phyloP scores from a whole-genome alignment of 2,888 invertebrate genomes.

The Tinea semifulvella region DNA sequence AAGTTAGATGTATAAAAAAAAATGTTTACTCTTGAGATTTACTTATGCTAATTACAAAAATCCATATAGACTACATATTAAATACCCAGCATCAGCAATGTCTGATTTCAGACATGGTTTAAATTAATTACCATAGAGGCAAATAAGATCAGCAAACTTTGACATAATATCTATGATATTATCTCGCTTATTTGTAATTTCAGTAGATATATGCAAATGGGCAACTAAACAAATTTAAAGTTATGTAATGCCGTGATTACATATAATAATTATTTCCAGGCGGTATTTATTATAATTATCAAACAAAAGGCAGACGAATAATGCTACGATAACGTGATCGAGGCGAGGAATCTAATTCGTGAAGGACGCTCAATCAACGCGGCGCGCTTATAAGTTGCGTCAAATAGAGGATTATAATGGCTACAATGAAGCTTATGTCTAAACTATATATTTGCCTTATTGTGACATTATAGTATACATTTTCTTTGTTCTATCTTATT shows the following conservation, averaged over 20 bases:
- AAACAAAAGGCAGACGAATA: slow-evolving; percentile 3
- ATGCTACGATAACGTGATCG: background rate
- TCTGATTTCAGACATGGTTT: slow-evolving; percentile 1
- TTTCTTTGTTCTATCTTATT: slow-evolving; percentile 21
- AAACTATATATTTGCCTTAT: slow-evolving; percentile 2
- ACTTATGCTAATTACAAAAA: no score
- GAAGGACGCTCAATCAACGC: slow-evolving; percentile 46
- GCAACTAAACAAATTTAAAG: background rate
- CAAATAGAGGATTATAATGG: slow-evolving; percentile 2
- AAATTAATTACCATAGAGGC: background rate
- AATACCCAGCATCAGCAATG: no score
- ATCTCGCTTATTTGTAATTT: background rate
- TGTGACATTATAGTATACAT: slow-evolving; percentile 14
- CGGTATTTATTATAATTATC: slow-evolving; percentile 6
- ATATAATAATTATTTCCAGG: slow-evolving; percentile 1
- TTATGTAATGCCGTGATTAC: background rate
- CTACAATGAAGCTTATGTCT: background rate
- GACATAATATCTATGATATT: background rate
- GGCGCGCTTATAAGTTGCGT: slow-evolving; percentile 40
- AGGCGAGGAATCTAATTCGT: slow-evolving; percentile 16
- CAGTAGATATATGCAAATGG: background rate
- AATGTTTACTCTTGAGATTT: no score
- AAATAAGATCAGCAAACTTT: slow-evolving; percentile 6
- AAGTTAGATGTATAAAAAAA: no score
- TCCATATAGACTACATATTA: no score